These are phyloP conservation scores for Terrapene triunguis DNA, from an alignment of 2,113 vertebrate genomes.

Conservation along the genomic window DNA sequence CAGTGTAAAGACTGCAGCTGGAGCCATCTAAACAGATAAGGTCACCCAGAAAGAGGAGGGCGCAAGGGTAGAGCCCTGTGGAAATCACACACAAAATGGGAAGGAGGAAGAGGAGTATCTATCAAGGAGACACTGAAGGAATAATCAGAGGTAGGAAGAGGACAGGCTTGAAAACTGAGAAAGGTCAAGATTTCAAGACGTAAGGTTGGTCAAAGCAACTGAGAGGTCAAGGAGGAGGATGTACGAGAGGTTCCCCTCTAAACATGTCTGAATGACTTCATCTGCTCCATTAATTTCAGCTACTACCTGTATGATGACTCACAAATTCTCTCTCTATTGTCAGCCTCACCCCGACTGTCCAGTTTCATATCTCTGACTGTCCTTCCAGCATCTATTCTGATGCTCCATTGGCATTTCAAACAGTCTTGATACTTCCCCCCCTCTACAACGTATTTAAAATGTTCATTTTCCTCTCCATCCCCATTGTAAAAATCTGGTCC, in stretches of 20 bases:
- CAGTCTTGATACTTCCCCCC: neutral
- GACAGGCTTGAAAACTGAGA: neutral
- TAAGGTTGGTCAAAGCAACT: no score
- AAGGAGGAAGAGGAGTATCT: neutral
- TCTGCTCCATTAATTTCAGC: neutral
- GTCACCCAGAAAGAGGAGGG: neutral
- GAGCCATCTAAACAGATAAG: neutral
- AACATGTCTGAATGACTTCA: neutral
- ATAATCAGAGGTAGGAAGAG: neutral
- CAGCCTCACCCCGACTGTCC: neutral
- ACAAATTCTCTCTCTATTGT: constrained; percentile 4
- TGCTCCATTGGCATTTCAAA: neutral
- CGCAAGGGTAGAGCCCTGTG: neutral
- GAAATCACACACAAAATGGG: neutral
- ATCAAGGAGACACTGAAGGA: neutral
- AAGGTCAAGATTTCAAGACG: neutral
- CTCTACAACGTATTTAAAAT: neutral
- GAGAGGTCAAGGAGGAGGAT: neutral
- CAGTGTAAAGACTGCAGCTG: neutral
- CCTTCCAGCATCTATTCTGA: neutral
- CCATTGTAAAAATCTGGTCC: neutral
- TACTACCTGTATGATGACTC: constrained; percentile 19
- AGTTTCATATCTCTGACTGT: neutral
- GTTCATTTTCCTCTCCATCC: neutral
- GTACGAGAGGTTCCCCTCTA: neutral